These are phyloP conservation scores for Nemopilema nomurai DNA, from an alignment of 30 jellyfish, hydroid and myxozoan species.

Conservation along the genomic window DNA sequence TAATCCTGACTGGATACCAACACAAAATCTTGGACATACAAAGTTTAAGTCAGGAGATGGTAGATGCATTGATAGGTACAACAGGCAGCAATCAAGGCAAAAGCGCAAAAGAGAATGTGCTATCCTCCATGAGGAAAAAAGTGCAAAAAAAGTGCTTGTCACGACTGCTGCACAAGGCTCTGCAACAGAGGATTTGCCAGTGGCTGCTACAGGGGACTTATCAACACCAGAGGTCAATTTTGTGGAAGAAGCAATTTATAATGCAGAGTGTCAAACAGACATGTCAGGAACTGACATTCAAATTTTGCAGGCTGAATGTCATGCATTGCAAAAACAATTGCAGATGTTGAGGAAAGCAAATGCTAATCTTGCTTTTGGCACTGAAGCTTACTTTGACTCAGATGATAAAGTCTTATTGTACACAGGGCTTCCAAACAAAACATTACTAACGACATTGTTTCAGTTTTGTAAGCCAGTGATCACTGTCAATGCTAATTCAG, in stretches of 20 bases:
- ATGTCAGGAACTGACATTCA: neutral
- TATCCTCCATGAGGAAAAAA: neutral
- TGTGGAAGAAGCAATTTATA: neutral
- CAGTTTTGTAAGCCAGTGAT: conserved; percentile 20
- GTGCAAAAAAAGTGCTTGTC: neutral
- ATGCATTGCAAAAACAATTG: neutral
- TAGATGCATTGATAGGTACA: neutral
- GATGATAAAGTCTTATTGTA: conserved; percentile 27
- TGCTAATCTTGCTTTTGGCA: conserved; percentile 31
- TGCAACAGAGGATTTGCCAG: neutral
- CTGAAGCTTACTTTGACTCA: conserved; percentile 31
- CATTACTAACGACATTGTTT: conserved; percentile 5
- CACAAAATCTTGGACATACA: conserved; percentile 8
- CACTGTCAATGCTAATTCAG: conserved; percentile 6
- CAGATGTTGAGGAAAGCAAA: neutral
- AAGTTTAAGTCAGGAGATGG: conserved; percentile 2
- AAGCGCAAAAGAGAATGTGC: conserved; percentile 15
- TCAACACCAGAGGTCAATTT: neutral
- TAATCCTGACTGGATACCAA: conserved; percentile 18
- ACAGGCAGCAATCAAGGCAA: neutral
- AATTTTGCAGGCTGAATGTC: conserved; percentile 1
- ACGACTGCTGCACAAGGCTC: neutral
- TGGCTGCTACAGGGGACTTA: neutral
- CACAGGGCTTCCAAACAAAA: conserved; percentile 38
- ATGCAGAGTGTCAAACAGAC: neutral